Conservation (phyloP, 1,140 invertebrate species). For the Rhagoletis pomonella region DNA sequence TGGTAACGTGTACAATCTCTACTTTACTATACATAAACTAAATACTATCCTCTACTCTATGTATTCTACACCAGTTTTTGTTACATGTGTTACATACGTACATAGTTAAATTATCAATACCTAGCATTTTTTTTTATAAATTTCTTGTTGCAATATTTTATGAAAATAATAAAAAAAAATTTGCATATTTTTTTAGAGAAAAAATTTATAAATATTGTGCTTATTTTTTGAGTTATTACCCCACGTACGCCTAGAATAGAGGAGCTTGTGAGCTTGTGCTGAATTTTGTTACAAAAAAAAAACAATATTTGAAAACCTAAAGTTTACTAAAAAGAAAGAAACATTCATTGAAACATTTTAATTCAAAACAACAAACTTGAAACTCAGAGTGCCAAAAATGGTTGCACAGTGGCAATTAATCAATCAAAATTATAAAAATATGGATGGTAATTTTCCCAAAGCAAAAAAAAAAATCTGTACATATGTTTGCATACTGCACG, state of each 20-base stretch:
- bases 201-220: constrained; percentile 18
- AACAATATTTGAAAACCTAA: not conserved
- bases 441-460: constrained; percentile 67
- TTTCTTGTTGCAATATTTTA: not conserved
- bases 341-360: not conserved
- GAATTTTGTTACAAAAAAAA: not conserved
- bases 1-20: constrained; percentile 27
- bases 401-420: constrained; percentile 71
- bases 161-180: not conserved
- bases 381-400: constrained; percentile 60
- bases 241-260: not conserved
- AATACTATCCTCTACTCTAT: not conserved
- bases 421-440: constrained; percentile 71
- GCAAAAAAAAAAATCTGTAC: constrained; percentile 32
- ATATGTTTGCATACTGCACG: constrained; percentile 52
- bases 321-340: constrained; percentile 25
- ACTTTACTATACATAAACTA: not conserved
- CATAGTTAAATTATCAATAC: not conserved
- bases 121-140: not conserved
- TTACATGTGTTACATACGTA: not conserved
- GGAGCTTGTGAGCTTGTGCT: constrained; percentile 31
- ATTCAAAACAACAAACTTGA: not conserved
- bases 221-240: constrained; percentile 17
- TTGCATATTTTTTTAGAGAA: not conserved
- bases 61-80: too few relatives aligned